A percentile compares a stretch with the other conserved stretches of the same genome.
Evolutionary conservation across 1,140 invertebrate genomes (phyloP).

Genomic region (Caenorhabditis briggsae): DNA sequence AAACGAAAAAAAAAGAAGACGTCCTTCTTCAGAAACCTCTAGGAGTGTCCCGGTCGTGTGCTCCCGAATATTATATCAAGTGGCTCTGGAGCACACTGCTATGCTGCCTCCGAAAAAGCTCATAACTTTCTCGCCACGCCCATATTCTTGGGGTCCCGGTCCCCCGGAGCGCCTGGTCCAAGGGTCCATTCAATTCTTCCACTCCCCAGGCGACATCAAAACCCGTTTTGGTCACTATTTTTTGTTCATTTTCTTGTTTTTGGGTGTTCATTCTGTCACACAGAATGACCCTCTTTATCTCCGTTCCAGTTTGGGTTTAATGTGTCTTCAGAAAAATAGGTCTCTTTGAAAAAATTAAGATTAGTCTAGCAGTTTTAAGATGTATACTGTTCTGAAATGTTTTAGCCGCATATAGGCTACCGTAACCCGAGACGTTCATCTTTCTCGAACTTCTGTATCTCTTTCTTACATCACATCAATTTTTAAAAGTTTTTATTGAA

Average conservation of each 20-base stretch:
- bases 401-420: too few relatives aligned
- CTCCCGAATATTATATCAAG: conserved; percentile 50
- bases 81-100: background rate
- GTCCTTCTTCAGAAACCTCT: too few relatives aligned
- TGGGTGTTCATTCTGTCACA: background rate
- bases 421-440: too few relatives aligned
- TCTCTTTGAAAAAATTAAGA: too few relatives aligned
- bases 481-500: too few relatives aligned
- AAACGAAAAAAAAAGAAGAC: conserved; percentile 11
- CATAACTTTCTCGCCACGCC: conserved; percentile 43
- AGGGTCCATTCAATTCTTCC: background rate
- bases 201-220: conserved; percentile 43
- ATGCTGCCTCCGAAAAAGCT: background rate
- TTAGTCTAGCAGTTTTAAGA: too few relatives aligned
- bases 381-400: too few relatives aligned
- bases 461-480: too few relatives aligned
- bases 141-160: conserved; percentile 21
- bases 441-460: too few relatives aligned
- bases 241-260: conserved; percentile 34
- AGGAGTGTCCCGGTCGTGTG: background rate
- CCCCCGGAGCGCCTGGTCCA: too few relatives aligned
- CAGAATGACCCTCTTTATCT: background rate
- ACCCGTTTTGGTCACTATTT: conserved; percentile 15
- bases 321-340: too few relatives aligned
- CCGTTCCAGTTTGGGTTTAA: too few relatives aligned